Conservation (phyloP, 2,888 invertebrate genomes). For the Mimumesa dahlbomi region DNA sequence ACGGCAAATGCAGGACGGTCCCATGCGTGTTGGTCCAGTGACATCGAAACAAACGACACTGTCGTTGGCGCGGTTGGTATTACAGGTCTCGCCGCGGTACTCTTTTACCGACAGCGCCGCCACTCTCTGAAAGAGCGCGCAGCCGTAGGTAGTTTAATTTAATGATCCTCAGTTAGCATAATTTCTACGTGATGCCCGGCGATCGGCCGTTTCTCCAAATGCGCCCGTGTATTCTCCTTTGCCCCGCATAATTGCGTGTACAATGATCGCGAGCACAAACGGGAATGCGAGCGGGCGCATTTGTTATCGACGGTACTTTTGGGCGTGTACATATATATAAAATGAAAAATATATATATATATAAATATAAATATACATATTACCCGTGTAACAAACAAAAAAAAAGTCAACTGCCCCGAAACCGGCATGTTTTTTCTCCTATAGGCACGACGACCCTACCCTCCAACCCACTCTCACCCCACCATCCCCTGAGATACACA, state of each 20-base stretch:
- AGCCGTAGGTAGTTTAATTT: constrained; percentile 77
- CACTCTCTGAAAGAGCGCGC: constrained; percentile 52
- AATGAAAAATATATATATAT: constrained; percentile 50
- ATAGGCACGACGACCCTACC: constrained; percentile 52
- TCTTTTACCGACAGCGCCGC: constrained; percentile 34
- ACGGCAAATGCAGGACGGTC: constrained; percentile 11
- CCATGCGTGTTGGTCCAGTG: constrained; percentile 38
- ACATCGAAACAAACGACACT: constrained; percentile 12
- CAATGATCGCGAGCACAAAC: too few species aligned
- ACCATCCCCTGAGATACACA: not conserved
- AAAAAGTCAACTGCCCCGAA: constrained; percentile 58
- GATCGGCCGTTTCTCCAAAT: constrained; percentile 38
- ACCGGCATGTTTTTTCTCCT: constrained; percentile 50
- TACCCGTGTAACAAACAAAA: constrained; percentile 60
- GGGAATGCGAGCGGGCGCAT: constrained; percentile 21
- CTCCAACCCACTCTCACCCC: constrained; percentile 11
- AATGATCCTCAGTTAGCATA: constrained; percentile 72
- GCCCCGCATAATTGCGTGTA: too few species aligned
- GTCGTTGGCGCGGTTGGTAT: constrained; percentile 13
- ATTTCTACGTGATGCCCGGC: constrained; percentile 59
- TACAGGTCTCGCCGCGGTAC: not conserved
- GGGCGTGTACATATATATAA: constrained; percentile 58
- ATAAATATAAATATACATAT: constrained; percentile 39
- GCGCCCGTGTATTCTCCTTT: constrained; percentile 24
- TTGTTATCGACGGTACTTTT: constrained; percentile 35